A percentile compares a stretch with the other conserved stretches of the same genome.
These are phyloP conservation scores for Sula dactylatra DNA, from an alignment of 2,113 vertebrate species.

Conservation along the genomic window DNA sequence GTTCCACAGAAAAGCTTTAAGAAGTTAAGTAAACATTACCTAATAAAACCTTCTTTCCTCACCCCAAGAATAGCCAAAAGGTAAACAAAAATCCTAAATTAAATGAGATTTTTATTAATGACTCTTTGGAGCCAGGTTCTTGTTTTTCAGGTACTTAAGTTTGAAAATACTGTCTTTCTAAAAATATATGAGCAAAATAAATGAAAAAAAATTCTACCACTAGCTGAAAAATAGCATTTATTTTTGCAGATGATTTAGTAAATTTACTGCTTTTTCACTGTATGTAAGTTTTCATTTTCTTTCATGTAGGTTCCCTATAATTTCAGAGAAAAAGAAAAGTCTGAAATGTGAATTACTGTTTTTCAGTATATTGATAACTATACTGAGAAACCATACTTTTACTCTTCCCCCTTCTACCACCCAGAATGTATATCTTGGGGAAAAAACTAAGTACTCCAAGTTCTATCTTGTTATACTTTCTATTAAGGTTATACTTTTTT, in stretches of 20 bases:
- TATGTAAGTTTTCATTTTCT: neutral
- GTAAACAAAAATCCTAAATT: neutral
- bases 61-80: neutral
- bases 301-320: neutral
- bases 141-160: neutral
- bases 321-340: neutral
- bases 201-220: neutral
- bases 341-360: neutral
- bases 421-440: neutral
- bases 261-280: neutral
- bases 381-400: neutral
- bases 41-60: neutral
- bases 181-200: neutral
- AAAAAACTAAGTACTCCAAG: neutral
- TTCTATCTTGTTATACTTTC: neutral
- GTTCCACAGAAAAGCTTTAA: neutral
- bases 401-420: neutral
- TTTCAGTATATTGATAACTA: neutral
- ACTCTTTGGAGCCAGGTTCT: neutral
- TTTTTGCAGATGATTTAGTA: neutral
- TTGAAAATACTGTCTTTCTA: neutral
- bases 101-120: neutral
- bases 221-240: neutral
- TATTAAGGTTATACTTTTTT: neutral
- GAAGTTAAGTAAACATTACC: neutral